Percentiles rank a stretch among this genome's conserved stretches.
Conservation (phyloP, 1,140 invertebrate genomes). For the Bombus pascuorum region DNA sequence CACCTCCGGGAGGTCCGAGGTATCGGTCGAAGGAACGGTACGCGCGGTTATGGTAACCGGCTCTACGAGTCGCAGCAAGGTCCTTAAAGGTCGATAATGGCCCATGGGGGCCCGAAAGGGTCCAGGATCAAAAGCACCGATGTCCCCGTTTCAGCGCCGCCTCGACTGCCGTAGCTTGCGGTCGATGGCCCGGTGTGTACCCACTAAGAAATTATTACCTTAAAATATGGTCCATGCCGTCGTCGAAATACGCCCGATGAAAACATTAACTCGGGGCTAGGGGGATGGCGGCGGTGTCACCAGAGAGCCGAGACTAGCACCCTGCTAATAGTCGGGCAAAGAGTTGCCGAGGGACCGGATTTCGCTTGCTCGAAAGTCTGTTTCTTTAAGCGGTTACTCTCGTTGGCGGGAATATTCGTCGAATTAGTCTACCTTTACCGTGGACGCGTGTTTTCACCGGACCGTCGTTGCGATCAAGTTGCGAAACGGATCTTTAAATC, state of each 20-base stretch:
- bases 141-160: constrained; percentile 71
- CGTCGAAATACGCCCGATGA: constrained; percentile 61
- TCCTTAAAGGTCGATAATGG: constrained; percentile 79
- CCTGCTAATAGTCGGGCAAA: background rate
- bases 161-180: constrained; percentile 42
- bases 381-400: background rate
- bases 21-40: constrained; percentile 71
- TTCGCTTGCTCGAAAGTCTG: background rate
- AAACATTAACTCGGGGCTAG: constrained; percentile 59
- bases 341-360: background rate
- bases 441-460: background rate
- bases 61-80: constrained; percentile 76
- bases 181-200: constrained; percentile 54
- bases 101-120: constrained; percentile 58
- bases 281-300: constrained; percentile 34
- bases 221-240: constrained; percentile 59
- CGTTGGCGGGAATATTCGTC: constrained; percentile 3
- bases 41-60: constrained; percentile 74
- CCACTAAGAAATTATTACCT: constrained; percentile 61
- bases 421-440: background rate
- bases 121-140: constrained; percentile 72
- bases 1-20: constrained; percentile 65
- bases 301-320: constrained; percentile 1
- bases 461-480: background rate
- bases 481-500: background rate